Base-by-base conservation (phyloP, 2,113 vertebrate species). In the Pandion haliaetus region DNA sequence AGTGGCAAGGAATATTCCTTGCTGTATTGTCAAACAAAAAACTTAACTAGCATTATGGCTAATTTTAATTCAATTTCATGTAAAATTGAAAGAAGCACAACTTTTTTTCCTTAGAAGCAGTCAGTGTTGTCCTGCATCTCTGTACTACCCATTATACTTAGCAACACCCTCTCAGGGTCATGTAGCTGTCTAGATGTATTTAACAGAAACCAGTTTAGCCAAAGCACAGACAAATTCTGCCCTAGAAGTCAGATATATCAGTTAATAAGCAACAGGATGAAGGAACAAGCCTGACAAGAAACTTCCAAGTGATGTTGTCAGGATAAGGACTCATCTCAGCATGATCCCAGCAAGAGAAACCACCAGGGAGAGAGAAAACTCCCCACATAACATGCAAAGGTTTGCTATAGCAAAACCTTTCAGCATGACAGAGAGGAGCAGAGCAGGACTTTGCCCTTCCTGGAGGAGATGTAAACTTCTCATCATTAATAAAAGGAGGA, bases 381-480 rank as follows among this genome's bases (percentile, higher is more conserved):
- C 38, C 26, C 66, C 0, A 0, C 1, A 4, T 61, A 80, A 44
- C 15, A 25, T 1, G 3, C 6, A 10, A 66, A 28, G 13, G 10
- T 65, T 96, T 65, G 44, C 34, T 76, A 31, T 4, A 76, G 40
- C 49, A 47, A 34, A 82, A n/a, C 57, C 36, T 91, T 91, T 83
- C 2, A 0, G 23, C 28, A 9, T 1, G 6, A 71, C 44, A 62
- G 52, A 40, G 14, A 76, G 36, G 19, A 83, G n/a, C 10, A 38
- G 49, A 87, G 84, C 25, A 88, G 49, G 54, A 82, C 40, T 85
- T 90, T 77, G 62, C 32, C 49, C 79, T 70, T 85, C 67, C 78
- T 83, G 49, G 19, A 91, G 29, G 32, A 91, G 66, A 57, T 17
- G 29, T 70, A 82, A 95, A 86, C 36, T 77, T 73, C 54, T 70